These are phyloP conservation scores for Leptinotarsa juncta DNA, from an alignment of 2,888 invertebrate species.

Conservation along the genomic window DNA sequence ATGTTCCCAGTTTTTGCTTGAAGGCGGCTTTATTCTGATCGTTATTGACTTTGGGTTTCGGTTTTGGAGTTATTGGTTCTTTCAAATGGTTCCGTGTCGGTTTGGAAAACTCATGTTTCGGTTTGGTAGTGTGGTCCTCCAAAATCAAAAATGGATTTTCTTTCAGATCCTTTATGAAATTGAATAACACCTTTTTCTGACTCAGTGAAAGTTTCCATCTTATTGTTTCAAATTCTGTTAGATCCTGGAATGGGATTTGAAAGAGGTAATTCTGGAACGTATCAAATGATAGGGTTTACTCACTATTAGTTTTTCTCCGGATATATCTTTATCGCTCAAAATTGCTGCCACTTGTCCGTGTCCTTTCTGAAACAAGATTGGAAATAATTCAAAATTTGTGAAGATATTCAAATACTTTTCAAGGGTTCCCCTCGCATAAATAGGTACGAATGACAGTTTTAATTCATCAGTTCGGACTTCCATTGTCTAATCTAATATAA, in stretches of 20 bases:
- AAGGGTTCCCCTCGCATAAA: too few relatives aligned
- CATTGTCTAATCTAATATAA: too few relatives aligned
- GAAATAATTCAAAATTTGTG: neutral
- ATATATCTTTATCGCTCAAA: slow-evolving; percentile 38
- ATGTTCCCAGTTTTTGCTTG: neutral
- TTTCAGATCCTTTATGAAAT: slow-evolving; percentile 36
- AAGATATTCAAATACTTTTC: neutral
- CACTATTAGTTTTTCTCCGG: slow-evolving; percentile 48
- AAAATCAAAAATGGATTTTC: slow-evolving; percentile 33
- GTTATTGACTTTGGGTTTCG: neutral
- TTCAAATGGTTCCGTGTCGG: neutral
- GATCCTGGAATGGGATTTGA: slow-evolving; percentile 35
- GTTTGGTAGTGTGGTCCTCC: neutral
- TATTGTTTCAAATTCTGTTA: slow-evolving; percentile 40
- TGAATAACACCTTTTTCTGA: slow-evolving; percentile 31
- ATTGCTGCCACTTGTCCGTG: slow-evolving; percentile 41
- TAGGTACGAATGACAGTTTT: too few relatives aligned
- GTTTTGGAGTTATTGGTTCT: neutral
- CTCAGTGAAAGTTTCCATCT: slow-evolving; percentile 37
- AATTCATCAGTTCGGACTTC: too few relatives aligned
- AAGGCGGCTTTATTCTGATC: neutral
- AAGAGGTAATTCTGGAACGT: too few relatives aligned
- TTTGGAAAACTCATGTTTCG: neutral
- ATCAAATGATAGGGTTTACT: slow-evolving; percentile 27
- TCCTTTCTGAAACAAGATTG: slow-evolving; percentile 43